Evolutionary conservation across 2,797 vertebrate species (phyloP).

Genomic region (Pyrocephalus nanus): DNA sequence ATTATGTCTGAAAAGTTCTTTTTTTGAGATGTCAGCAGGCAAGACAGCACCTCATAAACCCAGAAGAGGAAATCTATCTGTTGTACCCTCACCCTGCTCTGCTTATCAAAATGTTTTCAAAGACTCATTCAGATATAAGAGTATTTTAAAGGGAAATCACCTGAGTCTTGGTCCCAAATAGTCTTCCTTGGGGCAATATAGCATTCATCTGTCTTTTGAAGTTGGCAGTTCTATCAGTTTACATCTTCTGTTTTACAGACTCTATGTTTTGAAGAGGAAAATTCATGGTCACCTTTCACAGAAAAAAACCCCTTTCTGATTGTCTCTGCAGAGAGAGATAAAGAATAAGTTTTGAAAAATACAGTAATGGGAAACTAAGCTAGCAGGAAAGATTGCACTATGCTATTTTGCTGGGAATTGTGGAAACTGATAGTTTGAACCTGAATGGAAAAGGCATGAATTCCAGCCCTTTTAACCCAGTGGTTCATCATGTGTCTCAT

Average conservation of each 20-base stretch:
- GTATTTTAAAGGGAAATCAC: neutral
- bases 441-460: neutral
- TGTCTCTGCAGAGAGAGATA: neutral
- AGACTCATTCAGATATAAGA: neutral
- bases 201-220: constrained; percentile 15
- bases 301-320: neutral
- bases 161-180: neutral
- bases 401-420: neutral
- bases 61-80: neutral
- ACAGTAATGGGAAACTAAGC: neutral
- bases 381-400: neutral
- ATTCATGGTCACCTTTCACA: neutral
- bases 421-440: neutral
- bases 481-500: neutral
- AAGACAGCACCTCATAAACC: neutral
- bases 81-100: neutral
- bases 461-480: neutral
- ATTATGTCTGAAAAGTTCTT: neutral
- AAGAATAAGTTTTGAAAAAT: neutral
- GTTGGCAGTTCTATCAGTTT: constrained; percentile 6
- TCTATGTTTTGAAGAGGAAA: neutral
- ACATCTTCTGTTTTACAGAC: neutral
- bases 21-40: neutral
- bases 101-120: constrained; percentile 16
- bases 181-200: neutral